Conservation (phyloP, 2,113 vertebrate genomes). For the Aspidoscelis tigris region DNA sequence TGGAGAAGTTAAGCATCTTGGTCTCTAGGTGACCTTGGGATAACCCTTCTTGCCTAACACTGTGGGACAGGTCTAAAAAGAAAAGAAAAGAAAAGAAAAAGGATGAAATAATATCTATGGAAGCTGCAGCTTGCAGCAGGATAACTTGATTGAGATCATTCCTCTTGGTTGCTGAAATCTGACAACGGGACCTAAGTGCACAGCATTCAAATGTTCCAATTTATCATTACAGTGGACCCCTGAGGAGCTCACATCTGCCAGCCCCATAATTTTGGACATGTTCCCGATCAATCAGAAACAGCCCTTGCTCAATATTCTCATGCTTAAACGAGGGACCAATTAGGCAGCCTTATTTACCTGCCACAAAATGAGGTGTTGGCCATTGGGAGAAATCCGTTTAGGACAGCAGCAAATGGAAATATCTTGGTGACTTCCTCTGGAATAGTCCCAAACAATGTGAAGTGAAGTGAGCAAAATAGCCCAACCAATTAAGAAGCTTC, state of each 20-base stretch:
- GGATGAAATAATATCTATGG: conserved; percentile 45
- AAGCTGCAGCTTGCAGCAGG: conserved; percentile 51
- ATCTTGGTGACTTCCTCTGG: conserved; percentile 54
- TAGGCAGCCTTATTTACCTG: conserved; percentile 65
- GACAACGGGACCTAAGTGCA: conserved; percentile 38
- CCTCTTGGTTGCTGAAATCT: conserved; percentile 35
- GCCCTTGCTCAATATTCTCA: conserved; percentile 54
- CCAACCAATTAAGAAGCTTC: neutral
- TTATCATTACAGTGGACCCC: conserved; percentile 74
- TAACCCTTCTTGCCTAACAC: neutral
- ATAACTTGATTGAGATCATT: conserved; percentile 52
- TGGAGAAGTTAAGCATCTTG: conserved; percentile 19
- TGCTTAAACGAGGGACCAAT: conserved; percentile 70
- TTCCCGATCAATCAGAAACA: conserved; percentile 66
- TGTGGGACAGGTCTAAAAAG: conserved; percentile 36
- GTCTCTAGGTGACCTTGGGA: conserved; percentile 55
- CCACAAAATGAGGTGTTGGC: conserved; percentile 67
- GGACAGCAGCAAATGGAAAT: conserved; percentile 58
- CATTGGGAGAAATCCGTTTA: conserved; percentile 65
- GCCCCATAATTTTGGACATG: conserved; percentile 60
- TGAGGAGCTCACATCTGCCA: conserved; percentile 74
- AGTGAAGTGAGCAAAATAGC: neutral
- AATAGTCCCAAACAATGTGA: conserved; percentile 15
- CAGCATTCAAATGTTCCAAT: conserved; percentile 71
- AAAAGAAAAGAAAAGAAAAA: neutral